Evolutionary conservation across 2,797 vertebrate species (phyloP), one percentile per base, ranked within the genome.

Genomic region (Nannoperca obscura): DNA sequence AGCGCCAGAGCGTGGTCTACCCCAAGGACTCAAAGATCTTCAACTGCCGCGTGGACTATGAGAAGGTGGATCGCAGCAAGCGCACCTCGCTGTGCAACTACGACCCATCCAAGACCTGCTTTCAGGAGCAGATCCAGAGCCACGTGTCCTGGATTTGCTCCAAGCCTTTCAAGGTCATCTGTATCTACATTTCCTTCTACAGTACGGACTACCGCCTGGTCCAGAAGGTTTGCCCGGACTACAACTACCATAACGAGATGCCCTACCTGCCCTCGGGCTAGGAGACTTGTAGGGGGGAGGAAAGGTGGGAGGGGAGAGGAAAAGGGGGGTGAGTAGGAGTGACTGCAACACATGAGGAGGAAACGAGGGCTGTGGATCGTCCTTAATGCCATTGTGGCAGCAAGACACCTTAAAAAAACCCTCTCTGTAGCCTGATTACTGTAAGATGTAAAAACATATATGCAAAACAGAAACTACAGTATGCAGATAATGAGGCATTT

Each of bases 11-110:
- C 81, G 97, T 97, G 81, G 97, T 98, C 2, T 98, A 99, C 94
- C 97, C 98, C 79, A 99, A 99, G 92, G 98, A 98, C 93, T 99
- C 98, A 89, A 99, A 99, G 91, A 97, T 98, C 92, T 99, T 99
- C 95, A 99, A 99, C 93, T 99, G 98, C 93, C 96, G 97, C 0
- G 95, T 99, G 94, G 97, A 99, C 90, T 97, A 97, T 73, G 98
- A 99, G 94, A 98, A 98, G 88, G 97, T 99, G 81, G 98, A 97
- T 40, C 96, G 96, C 50, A 97, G 96, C 89, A 97, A 97, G 93
- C 96, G 96, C 86, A 98, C 97, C 67, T 96, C 97, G 0, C 96
- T 98, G 85, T 99, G 98, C 93, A 97, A 97, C 76, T 97, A 97
- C 5, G 98, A 99, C 93, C 98, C 98, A 0, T 97, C 97, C 80